Conservation (phyloP, 2,797 vertebrate species). For the Acanthurus leucopareius region DNA sequence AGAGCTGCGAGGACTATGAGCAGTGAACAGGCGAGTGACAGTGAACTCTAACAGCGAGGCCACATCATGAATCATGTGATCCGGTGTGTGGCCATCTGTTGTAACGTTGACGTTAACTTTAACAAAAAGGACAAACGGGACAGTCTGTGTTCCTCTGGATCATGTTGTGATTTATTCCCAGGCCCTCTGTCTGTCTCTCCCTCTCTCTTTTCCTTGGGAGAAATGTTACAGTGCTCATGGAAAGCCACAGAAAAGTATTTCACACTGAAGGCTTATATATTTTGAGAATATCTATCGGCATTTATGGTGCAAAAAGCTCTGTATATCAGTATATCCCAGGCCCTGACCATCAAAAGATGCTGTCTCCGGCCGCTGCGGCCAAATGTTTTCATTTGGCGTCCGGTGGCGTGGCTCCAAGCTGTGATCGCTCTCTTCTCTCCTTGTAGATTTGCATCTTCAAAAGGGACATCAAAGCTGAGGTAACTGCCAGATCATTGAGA, state of each 20-base stretch:
- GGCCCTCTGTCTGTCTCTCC: not conserved
- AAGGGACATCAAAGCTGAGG: slow-evolving; percentile 79
- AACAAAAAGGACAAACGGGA: slow-evolving; percentile 18
- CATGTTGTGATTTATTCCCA: not conserved
- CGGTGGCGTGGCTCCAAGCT: slow-evolving; percentile 46
- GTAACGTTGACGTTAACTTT: not conserved
- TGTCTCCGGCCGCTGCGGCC: slow-evolving; percentile 32
- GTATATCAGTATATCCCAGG: no score
- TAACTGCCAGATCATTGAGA: slow-evolving; percentile 78
- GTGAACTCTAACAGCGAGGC: not conserved
- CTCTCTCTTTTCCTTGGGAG: not conserved
- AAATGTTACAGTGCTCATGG: no score
- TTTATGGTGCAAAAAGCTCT: no score
- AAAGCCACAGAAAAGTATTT: not conserved
- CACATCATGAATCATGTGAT: not conserved
- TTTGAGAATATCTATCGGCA: not conserved
- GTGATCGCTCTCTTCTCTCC: slow-evolving; percentile 23
- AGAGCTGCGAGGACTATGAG: not conserved
- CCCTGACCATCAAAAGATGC: not conserved
- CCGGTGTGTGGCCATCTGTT: slow-evolving; percentile 28
- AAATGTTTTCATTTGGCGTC: slow-evolving; percentile 57
- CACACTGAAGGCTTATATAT: not conserved
- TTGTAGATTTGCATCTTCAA: slow-evolving; percentile 76
- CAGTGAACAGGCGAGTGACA: not conserved
- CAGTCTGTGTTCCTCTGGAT: not conserved